phyloP scores from a whole-genome alignment of 2,888 invertebrate genomes.

The Galerucella nymphaeae region DNA sequence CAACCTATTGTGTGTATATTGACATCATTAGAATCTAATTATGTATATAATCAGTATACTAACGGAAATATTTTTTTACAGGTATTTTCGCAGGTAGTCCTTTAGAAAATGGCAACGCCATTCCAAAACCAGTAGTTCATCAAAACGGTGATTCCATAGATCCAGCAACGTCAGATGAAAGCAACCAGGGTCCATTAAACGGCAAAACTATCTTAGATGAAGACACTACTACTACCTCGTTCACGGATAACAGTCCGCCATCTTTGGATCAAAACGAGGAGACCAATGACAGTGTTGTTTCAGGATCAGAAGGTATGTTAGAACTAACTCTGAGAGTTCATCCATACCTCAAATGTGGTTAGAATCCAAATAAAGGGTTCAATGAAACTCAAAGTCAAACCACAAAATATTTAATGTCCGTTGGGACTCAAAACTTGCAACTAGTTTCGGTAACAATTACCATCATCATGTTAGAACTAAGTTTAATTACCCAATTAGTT shows the following conservation, averaged over 20 bases:
- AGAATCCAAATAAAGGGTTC: too few relatives aligned
- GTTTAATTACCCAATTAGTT: neutral
- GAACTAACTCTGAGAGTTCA: too few relatives aligned
- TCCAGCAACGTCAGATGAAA: slow-evolving; percentile 75
- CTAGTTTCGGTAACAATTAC: too few relatives aligned
- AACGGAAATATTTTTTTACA: slow-evolving; percentile 22
- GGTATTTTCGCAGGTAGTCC: slow-evolving; percentile 54
- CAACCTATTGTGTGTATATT: too few relatives aligned
- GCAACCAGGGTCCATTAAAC: slow-evolving; percentile 75
- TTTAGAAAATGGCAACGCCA: slow-evolving; percentile 63
- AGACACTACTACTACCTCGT: slow-evolving; percentile 79
- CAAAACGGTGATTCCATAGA: slow-evolving; percentile 66
- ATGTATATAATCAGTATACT: neutral
- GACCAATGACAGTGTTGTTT: slow-evolving; percentile 68
- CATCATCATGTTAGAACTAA: too few relatives aligned
- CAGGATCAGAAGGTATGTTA: slow-evolving; percentile 53
- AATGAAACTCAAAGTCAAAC: too few relatives aligned
- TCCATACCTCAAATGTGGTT: too few relatives aligned
- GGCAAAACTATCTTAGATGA: slow-evolving; percentile 69
- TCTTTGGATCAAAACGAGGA: slow-evolving; percentile 66
- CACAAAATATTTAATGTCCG: too few relatives aligned
- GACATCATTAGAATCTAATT: too few relatives aligned
- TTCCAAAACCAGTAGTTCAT: slow-evolving; percentile 57
- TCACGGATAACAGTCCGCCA: slow-evolving; percentile 80
- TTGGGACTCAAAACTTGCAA: too few relatives aligned